These are phyloP conservation scores for Zygothrica quintamaculata DNA, from an alignment of 2,888 invertebrate genomes.

Conservation along the genomic window DNA sequence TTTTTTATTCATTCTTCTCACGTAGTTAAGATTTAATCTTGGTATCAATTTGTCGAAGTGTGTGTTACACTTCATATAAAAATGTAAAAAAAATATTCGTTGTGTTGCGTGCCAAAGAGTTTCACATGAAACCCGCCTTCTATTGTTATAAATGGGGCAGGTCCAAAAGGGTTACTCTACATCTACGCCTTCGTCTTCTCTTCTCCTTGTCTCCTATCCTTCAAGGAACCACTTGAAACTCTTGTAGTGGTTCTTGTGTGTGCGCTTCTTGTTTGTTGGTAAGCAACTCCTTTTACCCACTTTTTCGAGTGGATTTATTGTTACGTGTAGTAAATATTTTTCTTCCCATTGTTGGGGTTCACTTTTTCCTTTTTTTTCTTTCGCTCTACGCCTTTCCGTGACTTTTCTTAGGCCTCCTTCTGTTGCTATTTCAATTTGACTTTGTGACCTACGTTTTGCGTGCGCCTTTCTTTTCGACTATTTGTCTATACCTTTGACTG, in stretches of 20 bases:
- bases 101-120: constrained; percentile 56
- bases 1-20: constrained; percentile 28
- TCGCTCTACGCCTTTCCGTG: neutral
- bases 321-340: constrained; percentile 81
- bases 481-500: constrained; percentile 35
- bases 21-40: constrained; percentile 73
- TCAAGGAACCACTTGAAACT: constrained; percentile 14
- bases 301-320: constrained; percentile 77
- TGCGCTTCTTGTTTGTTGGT: constrained; percentile 40
- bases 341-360: constrained; percentile 46
- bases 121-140: constrained; percentile 62
- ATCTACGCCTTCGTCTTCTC: constrained; percentile 6
- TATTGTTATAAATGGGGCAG: constrained; percentile 57
- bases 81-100: constrained; percentile 49
- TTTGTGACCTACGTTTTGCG: constrained; percentile 37
- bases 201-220: neutral
- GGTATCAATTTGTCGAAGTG: constrained; percentile 81
- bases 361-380: constrained; percentile 31
- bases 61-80: constrained; percentile 71
- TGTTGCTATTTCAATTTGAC: constrained; percentile 41
- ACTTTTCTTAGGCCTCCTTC: constrained; percentile 13
- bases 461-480: constrained; percentile 27
- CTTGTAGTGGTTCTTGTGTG: constrained; percentile 51
- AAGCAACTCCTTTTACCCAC: constrained; percentile 36
- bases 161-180: constrained; percentile 29